These are phyloP conservation scores for Ornithoptera alexandrae DNA, from an alignment of 2,888 invertebrate species.

Conservation along the genomic window DNA sequence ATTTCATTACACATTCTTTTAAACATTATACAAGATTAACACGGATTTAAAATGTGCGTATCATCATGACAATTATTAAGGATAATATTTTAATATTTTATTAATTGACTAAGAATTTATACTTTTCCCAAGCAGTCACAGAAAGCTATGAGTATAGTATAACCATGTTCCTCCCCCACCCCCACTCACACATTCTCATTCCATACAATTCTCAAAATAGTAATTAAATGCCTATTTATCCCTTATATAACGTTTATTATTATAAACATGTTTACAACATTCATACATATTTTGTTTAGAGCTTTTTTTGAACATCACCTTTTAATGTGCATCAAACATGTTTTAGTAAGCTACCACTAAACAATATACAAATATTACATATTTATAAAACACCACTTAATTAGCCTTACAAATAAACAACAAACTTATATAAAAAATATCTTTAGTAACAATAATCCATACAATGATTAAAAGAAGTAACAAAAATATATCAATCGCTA, in stretches of 20 bases:
- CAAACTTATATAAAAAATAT: neutral
- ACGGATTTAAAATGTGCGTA: slow-evolving; percentile 4
- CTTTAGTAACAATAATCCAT: neutral
- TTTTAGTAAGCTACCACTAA: too few relatives aligned
- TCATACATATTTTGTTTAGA: too few relatives aligned
- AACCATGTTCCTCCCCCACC: too few relatives aligned
- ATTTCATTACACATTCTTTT: slow-evolving; percentile 7
- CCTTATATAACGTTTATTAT: too few relatives aligned
- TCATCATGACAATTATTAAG: slow-evolving; percentile 8
- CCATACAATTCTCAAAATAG: neutral
- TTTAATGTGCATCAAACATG: too few relatives aligned
- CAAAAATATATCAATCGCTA: neutral
- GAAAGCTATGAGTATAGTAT: neutral
- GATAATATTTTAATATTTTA: neutral
- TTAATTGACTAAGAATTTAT: slow-evolving; percentile 1
- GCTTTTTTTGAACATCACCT: too few relatives aligned
- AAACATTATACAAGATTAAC: neutral
- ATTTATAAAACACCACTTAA: too few relatives aligned
- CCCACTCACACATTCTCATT: too few relatives aligned
- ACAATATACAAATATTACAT: too few relatives aligned
- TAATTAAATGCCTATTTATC: neutral
- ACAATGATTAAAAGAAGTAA: neutral
- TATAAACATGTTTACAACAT: too few relatives aligned
- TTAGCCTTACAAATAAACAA: neutral
- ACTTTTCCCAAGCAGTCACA: neutral